Evolutionary conservation across 2,888 invertebrate species (phyloP), one percentile per base, ranked within the genome.

Genomic region (Ormyrus pomaceus): DNA sequence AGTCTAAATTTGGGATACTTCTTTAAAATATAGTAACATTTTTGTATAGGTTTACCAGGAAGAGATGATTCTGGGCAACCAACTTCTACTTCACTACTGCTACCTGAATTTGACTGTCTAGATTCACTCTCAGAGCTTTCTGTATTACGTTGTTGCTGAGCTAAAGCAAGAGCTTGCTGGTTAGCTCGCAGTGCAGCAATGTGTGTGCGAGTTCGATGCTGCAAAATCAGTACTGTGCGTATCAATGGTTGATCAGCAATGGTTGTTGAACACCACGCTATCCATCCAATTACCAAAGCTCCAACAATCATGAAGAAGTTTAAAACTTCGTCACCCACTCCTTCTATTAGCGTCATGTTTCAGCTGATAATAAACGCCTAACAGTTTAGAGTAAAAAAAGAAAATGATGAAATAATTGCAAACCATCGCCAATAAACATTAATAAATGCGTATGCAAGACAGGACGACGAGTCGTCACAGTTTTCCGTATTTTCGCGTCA

Each of bases 321-420:
- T 69, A 95, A 93, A 82, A 97, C 96, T 92, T 96, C 96, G 91
- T 96, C 96, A 46, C 96, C 96, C 79, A 97, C 92, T 66, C 96
- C 96, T 89, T 96, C 96, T 85, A 96, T 95, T 87, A 96, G 91
- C 85, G 95, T 92, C 95, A 96, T 95, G 87, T 88, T 93, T 88
- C 8, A 11, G 9, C 58, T 13, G 71, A 77, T 19, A 74, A 65
- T 74, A 56, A 70, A 73, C 55, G 61, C 64, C 73, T 73, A 19
- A 46, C 2, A 64, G n/a, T 48, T 11, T n/a, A 34, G 53, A 77
- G 65, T 5, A 55, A 34, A n/a, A 62, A 50, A 62, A 64, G 9
- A 19, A 45, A 68, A 62, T 45, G 34, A 51, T n/a, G 8, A 58
- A 72, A 66, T 53, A 9, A 45, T 34, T 34, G 34, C 34, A 34